phyloP scores from a whole-genome alignment of 2,888 invertebrate species.

The Thera britannica region DNA sequence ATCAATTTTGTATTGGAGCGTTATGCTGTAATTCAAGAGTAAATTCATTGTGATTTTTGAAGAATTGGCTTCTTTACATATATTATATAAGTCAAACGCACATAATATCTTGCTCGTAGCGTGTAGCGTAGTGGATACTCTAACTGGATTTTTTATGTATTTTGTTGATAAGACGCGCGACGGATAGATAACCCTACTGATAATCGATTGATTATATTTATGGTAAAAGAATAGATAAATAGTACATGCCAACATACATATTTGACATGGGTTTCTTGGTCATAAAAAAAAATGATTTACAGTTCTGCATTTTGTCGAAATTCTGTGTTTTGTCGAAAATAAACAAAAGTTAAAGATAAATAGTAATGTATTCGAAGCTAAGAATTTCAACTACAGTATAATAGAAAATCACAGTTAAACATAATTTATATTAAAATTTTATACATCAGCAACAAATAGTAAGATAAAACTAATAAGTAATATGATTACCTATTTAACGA shows the following conservation, averaged over 20 bases:
- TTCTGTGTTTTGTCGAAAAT: neutral
- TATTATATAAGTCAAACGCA: too few relatives aligned
- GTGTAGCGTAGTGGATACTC: neutral
- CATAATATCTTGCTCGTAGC: neutral
- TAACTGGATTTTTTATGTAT: neutral
- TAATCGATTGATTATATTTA: neutral
- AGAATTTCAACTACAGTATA: constrained; percentile 22
- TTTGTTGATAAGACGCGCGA: neutral
- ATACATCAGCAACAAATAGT: constrained; percentile 26
- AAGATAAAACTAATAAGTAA: neutral
- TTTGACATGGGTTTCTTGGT: too few relatives aligned
- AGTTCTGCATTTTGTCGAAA: too few relatives aligned
- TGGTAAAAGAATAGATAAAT: neutral
- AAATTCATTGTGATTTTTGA: too few relatives aligned
- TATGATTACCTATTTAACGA: too few relatives aligned
- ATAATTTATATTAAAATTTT: constrained; percentile 29
- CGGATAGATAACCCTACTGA: neutral
- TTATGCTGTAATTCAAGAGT: too few relatives aligned
- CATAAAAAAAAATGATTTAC: too few relatives aligned
- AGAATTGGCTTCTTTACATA: too few relatives aligned
- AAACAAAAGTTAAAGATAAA: constrained; percentile 15
- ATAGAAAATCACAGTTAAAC: constrained; percentile 37
- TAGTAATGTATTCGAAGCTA: constrained; percentile 27
- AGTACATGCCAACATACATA: too few relatives aligned
- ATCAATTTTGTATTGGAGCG: too few relatives aligned